Evolutionary conservation across 2,797 vertebrate genomes (phyloP), one percentile per base, ranked within the genome.

Genomic region (Melanotaenia maccullochi): DNA sequence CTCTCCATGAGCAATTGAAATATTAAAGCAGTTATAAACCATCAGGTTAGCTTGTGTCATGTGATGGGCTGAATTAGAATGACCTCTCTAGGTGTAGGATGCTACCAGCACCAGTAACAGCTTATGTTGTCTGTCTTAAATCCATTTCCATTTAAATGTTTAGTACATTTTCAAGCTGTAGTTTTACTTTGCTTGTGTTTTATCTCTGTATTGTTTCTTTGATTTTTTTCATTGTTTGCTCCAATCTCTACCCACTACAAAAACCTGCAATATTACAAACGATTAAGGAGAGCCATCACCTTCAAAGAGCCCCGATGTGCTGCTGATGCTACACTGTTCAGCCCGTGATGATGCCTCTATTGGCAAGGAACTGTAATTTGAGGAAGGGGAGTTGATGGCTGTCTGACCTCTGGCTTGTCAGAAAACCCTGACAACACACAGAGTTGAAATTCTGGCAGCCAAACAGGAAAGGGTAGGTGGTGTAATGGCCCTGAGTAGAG

Each of bases 21-120:
- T 89, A 90, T 91, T 87, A 87, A 90, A 89, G 87, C 79, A 64
- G 76, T 84, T 86, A 77, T 85, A 88, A 89, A 88, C 77, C 73
- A 80, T 75, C 72, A 73, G 64, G 67, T 61, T 65, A 36, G 63
- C 36, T 65, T 65, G 47, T 30, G 60, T 65, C 18, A 44, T 78
- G 63, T 83, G 79, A 87, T 71, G 72, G 84, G 75, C 69, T 82
- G 79, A 75, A 71, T 83, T 74, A 70, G 69, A 83, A 64, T 66
- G 40, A 70, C 22, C 57, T 71, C n/a, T 65, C n/a, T 61, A 78
- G 78, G 71, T 81, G 73, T 81, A 71, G n/a, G 60, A 73, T 60
- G 60, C 65, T 79, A 62, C 1, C 57, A 76, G 40, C 71, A 33
- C 14, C 9, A 28, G 9, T 40, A 60, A 66, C 47, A 64, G 54